Evolutionary conservation across 2,797 vertebrate species (phyloP).

Genomic region (Pangasius larnaudii): DNA sequence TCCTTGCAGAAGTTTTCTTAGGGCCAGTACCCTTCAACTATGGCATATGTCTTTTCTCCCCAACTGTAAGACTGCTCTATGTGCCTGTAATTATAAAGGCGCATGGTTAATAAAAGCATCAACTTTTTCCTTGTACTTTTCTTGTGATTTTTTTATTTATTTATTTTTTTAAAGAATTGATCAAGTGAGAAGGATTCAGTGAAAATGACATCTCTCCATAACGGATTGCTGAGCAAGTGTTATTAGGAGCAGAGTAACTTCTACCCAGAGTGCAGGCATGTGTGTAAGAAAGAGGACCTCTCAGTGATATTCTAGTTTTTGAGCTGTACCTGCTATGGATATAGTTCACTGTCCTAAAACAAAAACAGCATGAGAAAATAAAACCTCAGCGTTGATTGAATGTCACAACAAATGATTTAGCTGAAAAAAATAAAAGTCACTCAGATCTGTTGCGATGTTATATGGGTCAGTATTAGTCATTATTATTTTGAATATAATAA

Average conservation of each 20-base stretch:
- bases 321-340: conserved; percentile 29
- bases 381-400: background rate
- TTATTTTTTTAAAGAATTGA: background rate
- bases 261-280: conserved; percentile 44
- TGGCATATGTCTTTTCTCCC: conserved; percentile 38
- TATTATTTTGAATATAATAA: background rate
- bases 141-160: conserved; percentile 6
- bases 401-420: background rate
- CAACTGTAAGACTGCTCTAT: conserved; percentile 29
- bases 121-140: background rate
- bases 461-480: background rate
- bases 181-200: conserved; percentile 18
- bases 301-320: conserved; percentile 28
- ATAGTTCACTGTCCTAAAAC: background rate
- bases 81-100: background rate
- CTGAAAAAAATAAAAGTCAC: background rate
- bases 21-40: conserved; percentile 50
- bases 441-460: background rate
- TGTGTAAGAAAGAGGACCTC: conserved; percentile 27
- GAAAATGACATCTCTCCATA: conserved; percentile 8
- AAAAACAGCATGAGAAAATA: background rate
- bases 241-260: conserved; percentile 1
- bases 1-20: conserved; percentile 44
- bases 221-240: conserved; percentile 28
- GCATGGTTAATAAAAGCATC: background rate